Evolutionary conservation across 2,888 invertebrate genomes (phyloP), one percentile per base, ranked within the genome.

Genomic region (Acanthopleura granulata): DNA sequence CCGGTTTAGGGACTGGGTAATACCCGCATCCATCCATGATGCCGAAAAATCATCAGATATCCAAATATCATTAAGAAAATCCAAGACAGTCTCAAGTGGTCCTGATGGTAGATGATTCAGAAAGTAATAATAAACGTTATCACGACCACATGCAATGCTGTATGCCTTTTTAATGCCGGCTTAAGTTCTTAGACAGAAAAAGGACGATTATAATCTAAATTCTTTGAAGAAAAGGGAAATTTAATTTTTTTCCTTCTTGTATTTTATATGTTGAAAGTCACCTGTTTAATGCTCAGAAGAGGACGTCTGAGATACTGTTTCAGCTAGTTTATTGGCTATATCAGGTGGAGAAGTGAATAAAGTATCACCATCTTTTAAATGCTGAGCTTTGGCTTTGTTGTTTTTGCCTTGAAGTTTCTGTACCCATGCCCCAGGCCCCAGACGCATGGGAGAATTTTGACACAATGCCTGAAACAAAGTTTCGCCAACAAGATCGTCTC

Each of bases 1-100:
- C 78, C 30, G 77, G 79, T 74, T 80, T 80, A 6, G 78, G 79
- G 29, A 80, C 73, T 0, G 79, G 80, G 49, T 72, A 15, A 81
- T 74, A 22, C 25, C 77, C n/a, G n/a, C n/a, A n/a, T n/a, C 51
- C 25, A 51, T 22, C 79, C 79, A 79, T 18, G 73, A 73, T 0
- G 72, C 18, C 15, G 80, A 78, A 66, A 79, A 72, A 16, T 18
- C 22, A 9, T 76, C 79, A 15, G 72, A 73, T n/a, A 15, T 27
- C 78, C 78, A 78, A n/a, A 79, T 72, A 25, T 70, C 16, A n/a
- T n/a, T n/a, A n/a, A n/a, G n/a, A n/a, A n/a, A n/a, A n/a, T n/a
- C n/a, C n/a, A n/a, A n/a, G n/a, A n/a, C n/a, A n/a, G n/a, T n/a
- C n/a, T n/a, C n/a, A n/a, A n/a, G n/a, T n/a, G n/a, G n/a, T n/a